Evolutionary conservation across 2,113 vertebrate species (phyloP).

Genomic region (Casuarius casuarius): DNA sequence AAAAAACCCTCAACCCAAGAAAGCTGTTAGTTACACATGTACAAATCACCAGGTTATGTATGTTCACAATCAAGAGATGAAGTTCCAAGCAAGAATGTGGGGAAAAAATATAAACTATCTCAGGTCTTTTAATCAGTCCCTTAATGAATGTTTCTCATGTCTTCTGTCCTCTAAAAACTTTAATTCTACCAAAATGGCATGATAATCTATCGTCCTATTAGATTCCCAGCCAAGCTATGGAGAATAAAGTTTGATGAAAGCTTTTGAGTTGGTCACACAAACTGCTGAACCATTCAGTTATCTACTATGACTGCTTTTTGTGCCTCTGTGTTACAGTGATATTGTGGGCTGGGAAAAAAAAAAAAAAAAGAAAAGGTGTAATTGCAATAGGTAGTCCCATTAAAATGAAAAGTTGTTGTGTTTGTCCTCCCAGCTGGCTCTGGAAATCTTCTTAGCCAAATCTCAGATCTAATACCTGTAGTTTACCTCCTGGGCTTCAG

Average conservation of each 20-base stretch:
- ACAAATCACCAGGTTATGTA: neutral
- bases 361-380: neutral
- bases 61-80: neutral
- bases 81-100: neutral
- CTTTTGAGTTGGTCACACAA: neutral
- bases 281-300: neutral
- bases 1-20: neutral
- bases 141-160: neutral
- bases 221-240: neutral
- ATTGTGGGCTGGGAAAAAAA: neutral
- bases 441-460: neutral
- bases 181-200: neutral
- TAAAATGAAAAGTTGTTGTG: neutral
- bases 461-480: neutral
- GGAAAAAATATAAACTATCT: neutral
- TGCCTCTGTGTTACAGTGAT: neutral
- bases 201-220: neutral
- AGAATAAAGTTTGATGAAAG: neutral
- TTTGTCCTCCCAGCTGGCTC: neutral
- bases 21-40: rapidly evolving
- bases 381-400: neutral
- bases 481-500: neutral
- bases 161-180: neutral
- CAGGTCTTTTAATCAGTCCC: neutral
- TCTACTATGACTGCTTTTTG: neutral